A percentile compares a stretch with the other conserved stretches of the same genome.
These are phyloP conservation scores for Lasioglossum zephyrum DNA, from an alignment of 2,888 invertebrate genomes.

Conservation along the genomic window DNA sequence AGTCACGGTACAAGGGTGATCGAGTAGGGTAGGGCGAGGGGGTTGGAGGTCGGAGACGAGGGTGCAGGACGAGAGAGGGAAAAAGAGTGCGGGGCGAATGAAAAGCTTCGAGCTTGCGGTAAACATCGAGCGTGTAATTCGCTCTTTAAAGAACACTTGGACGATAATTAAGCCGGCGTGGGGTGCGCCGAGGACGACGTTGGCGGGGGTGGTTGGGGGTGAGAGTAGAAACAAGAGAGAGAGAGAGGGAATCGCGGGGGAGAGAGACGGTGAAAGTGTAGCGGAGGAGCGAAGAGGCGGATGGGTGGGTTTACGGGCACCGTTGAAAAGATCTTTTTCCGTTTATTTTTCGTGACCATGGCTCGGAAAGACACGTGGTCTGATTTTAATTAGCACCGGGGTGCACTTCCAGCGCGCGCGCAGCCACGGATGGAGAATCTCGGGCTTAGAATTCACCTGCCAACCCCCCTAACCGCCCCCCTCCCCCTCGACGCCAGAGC, in stretches of 20 bases:
- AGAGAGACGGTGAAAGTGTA: conserved; percentile 10
- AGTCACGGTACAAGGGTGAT: conserved; percentile 22
- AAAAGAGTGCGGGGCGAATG: conserved; percentile 71
- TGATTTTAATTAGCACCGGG: conserved; percentile 79
- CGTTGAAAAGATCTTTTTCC: conserved; percentile 81
- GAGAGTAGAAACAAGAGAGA: not conserved
- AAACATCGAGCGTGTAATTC: conserved; percentile 84
- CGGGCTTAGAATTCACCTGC: conserved; percentile 73
- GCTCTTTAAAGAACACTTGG: conserved; percentile 84
- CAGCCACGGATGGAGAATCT: conserved; percentile 72
- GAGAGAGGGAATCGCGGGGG: conserved; percentile 6
- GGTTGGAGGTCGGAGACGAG: conserved; percentile 9
- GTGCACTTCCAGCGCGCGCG: conserved; percentile 66
- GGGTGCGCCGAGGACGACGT: conserved; percentile 53
- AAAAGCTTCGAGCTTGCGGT: conserved; percentile 80
- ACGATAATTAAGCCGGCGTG: conserved; percentile 80
- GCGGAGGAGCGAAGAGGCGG: conserved; percentile 35
- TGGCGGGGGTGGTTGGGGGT: not conserved
- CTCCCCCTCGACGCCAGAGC: conserved; percentile 12
- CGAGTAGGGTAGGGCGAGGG: conserved; percentile 21
- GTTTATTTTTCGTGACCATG: conserved; percentile 79
- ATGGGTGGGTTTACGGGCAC: conserved; percentile 46
- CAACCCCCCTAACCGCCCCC: not conserved
- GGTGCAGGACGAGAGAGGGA: conserved; percentile 49
- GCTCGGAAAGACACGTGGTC: conserved; percentile 81